Conservation (phyloP, 2,888 invertebrate genomes). For the Kryphioiulus occultus region DNA sequence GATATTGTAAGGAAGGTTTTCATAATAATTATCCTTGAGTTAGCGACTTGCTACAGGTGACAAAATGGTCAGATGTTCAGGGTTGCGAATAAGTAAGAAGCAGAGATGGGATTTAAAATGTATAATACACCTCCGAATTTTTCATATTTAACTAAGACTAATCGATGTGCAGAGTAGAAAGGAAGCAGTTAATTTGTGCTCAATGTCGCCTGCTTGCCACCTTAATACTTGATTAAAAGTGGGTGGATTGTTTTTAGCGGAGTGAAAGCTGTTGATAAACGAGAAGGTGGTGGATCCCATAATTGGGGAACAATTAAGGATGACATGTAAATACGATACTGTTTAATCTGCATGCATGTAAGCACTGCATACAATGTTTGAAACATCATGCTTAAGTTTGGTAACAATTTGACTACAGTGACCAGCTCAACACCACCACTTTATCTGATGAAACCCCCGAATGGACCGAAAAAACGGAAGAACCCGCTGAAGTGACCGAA, state of each 20-base stretch:
- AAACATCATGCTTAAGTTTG: no score
- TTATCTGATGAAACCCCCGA: constrained; percentile 56
- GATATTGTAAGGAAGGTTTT: no score
- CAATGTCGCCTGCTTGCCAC: not conserved
- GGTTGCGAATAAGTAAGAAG: no score
- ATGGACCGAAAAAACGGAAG: constrained; percentile 53
- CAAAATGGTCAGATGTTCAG: no score
- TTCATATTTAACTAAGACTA: not conserved
- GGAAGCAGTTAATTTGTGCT: not conserved
- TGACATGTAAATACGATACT: constrained; percentile 75
- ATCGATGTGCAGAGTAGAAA: not conserved
- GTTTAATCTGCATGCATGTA: constrained; percentile 47
- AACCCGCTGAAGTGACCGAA: constrained; percentile 56
- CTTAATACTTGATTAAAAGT: constrained; percentile 58
- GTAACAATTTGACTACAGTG: constrained; percentile 54
- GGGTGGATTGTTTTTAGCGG: constrained; percentile 67
- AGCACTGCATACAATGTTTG: not conserved
- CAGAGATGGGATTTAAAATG: no score
- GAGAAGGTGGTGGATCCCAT: constrained; percentile 91
- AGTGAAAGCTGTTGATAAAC: constrained; percentile 91
- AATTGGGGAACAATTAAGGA: constrained; percentile 96
- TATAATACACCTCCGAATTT: not conserved
- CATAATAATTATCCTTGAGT: no score
- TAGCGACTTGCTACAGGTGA: no score
- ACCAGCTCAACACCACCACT: constrained; percentile 52